Percentiles rank a stretch among this genome's conserved stretches.
phyloP scores from a whole-genome alignment of 2,888 invertebrate species.

The Gisinianus flammeolus region DNA sequence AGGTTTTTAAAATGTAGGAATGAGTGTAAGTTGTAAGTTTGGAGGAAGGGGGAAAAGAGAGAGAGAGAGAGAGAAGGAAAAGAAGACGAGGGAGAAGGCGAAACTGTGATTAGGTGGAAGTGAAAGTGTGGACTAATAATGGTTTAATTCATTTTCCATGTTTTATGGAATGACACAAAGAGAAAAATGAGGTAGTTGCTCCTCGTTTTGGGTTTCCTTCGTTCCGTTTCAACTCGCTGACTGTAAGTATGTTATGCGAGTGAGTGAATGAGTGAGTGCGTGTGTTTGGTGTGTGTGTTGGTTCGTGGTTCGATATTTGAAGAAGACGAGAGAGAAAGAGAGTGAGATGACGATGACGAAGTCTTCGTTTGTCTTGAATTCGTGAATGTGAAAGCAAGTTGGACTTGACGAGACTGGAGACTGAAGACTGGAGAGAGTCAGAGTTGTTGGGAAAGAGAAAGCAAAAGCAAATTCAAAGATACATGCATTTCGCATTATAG shows the following conservation, averaged over 20 bases:
- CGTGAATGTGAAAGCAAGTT: not conserved
- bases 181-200: conserved; percentile 49
- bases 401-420: too few relatives aligned
- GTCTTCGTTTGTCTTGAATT: conserved; percentile 39
- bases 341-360: not conserved
- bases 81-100: not conserved
- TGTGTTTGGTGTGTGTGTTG: conserved; percentile 4
- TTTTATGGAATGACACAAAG: conserved; percentile 47
- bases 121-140: conserved; percentile 44
- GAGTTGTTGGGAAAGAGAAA: conserved; percentile 36
- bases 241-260: not conserved
- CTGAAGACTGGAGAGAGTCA: too few relatives aligned
- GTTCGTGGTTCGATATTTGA: conserved; percentile 24
- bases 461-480: conserved; percentile 43
- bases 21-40: conserved; percentile 11
- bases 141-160: conserved; percentile 59
- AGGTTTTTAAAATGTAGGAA: conserved; percentile 20
- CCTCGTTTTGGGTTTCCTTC: not conserved
- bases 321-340: conserved; percentile 12
- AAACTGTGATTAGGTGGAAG: conserved; percentile 42
- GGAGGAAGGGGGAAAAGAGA: not conserved
- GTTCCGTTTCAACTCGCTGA: not conserved
- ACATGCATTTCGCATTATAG: conserved; percentile 57
- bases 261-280: not conserved
- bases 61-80: not conserved